phyloP scores from a whole-genome alignment of 2,113 vertebrate species.

The Dipodomys stephensi region DNA sequence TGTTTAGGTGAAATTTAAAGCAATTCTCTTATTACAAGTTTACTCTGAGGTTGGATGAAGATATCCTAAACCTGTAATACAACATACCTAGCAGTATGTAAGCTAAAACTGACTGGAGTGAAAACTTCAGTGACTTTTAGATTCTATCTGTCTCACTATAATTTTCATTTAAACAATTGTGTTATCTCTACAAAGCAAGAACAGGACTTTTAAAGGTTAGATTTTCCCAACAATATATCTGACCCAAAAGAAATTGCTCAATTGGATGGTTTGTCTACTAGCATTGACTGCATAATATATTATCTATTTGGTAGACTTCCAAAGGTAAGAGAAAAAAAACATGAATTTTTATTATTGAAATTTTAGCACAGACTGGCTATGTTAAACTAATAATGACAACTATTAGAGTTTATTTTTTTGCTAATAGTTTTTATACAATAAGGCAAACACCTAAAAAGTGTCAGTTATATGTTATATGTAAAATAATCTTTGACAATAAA shows the following conservation, averaged over 20 bases:
- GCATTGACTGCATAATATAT: constrained; percentile 1
- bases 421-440: constrained; percentile 59
- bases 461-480: constrained; percentile 16
- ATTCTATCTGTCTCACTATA: constrained; percentile 24
- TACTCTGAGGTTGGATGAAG: constrained; percentile 39
- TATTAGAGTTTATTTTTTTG: not conserved
- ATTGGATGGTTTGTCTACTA: not conserved
- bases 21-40: constrained; percentile 27
- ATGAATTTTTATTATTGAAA: constrained; percentile 59
- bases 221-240: constrained; percentile 49
- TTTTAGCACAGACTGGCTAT: constrained; percentile 35
- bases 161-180: constrained; percentile 64
- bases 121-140: constrained; percentile 57
- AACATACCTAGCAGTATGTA: not conserved
- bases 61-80: not conserved
- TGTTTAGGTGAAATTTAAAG: constrained; percentile 22
- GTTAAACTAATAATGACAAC: not conserved
- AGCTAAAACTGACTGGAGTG: constrained; percentile 47
- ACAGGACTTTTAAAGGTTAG: constrained; percentile 50
- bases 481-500: constrained; percentile 33
- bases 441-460: constrained; percentile 72
- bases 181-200: constrained; percentile 39
- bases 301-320: not conserved
- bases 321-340: constrained; percentile 39
- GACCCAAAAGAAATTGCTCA: constrained; percentile 13